Evolutionary conservation across 2,113 vertebrate genomes (phyloP).

Genomic region (Formicarius rufipectus): DNA sequence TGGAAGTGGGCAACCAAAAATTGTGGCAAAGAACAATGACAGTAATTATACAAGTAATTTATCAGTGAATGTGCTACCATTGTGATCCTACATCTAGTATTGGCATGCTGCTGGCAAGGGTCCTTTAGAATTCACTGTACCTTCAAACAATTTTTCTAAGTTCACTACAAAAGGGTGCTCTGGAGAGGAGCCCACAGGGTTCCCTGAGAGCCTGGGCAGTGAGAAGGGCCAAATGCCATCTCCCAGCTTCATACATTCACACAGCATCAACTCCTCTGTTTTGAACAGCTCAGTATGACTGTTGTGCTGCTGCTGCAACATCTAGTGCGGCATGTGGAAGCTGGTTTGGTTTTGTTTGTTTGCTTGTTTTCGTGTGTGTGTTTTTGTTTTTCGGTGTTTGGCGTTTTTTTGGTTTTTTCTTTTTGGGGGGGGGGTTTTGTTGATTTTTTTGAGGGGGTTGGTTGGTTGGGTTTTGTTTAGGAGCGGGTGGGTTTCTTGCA

Average conservation of each 20-base stretch:
- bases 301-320: background rate
- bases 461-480: background rate
- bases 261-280: fast-evolving
- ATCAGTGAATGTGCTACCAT: background rate
- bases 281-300: background rate
- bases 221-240: background rate
- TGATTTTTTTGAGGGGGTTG: fast-evolving
- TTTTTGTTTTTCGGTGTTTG: too few species aligned
- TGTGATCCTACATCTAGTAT: background rate
- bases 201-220: background rate
- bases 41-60: background rate
- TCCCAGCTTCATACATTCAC: background rate
- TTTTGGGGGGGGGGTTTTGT: background rate
- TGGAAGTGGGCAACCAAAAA: background rate
- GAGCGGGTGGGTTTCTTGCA: background rate
- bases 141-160: background rate
- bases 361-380: too few species aligned
- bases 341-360: background rate
- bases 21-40: background rate
- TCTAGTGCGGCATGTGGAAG: background rate
- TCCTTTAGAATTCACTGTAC: background rate
- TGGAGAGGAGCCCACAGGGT: background rate
- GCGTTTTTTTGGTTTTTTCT: too few species aligned
- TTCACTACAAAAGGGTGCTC: background rate
- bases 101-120: fast-evolving